These are phyloP conservation scores for Cephalopterus ornatus DNA, from an alignment of 2,113 vertebrate species.

Conservation along the genomic window DNA sequence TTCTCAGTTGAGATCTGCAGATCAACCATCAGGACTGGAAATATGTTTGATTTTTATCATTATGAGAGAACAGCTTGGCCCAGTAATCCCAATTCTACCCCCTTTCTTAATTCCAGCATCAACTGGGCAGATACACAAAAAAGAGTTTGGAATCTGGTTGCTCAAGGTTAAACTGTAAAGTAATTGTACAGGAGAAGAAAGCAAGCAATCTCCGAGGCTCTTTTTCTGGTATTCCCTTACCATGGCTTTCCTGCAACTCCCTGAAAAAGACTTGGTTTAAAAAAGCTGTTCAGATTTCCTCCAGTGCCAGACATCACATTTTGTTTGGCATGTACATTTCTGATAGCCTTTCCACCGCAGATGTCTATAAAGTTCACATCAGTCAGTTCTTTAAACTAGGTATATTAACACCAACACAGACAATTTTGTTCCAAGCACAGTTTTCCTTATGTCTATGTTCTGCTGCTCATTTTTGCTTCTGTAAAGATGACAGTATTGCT, in stretches of 20 bases:
- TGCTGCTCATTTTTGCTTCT: slow-evolving; percentile 40
- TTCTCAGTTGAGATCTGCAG: not conserved
- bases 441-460: slow-evolving; percentile 23
- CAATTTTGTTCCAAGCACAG: slow-evolving; percentile 8
- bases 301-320: not conserved
- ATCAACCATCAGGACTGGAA: not conserved
- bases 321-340: not conserved
- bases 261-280: not conserved
- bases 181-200: not conserved
- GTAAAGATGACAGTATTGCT: slow-evolving; percentile 22
- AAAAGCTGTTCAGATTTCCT: not conserved
- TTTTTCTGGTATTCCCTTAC: not conserved
- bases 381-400: not conserved
- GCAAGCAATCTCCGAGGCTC: not conserved
- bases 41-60: not conserved
- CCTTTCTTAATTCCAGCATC: not conserved
- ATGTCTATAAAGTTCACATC: slow-evolving; percentile 22
- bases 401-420: not conserved
- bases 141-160: not conserved
- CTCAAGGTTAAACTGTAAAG: not conserved
- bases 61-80: not conserved
- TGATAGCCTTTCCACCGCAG: not conserved
- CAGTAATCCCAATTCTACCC: not conserved
- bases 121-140: not conserved
- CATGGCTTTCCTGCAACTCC: not conserved